Evolutionary conservation across 2,888 invertebrate species (phyloP), one percentile per base, ranked within the genome.

Genomic region (Lepidocyrtoides sp.): DNA sequence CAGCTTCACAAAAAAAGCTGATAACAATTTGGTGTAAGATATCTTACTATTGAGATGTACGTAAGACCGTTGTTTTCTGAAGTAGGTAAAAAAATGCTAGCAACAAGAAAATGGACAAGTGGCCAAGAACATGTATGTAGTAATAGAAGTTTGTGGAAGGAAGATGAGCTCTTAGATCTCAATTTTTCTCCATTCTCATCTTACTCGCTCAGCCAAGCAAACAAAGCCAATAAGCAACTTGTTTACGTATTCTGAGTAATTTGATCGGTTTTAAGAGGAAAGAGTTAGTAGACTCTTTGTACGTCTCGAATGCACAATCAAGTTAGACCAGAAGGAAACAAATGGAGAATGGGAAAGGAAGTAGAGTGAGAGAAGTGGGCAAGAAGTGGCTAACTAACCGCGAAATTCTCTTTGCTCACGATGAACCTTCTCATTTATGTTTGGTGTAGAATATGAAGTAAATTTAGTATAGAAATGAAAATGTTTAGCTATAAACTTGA

Each of bases 361-460:
- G 41, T 57, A 17, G 57, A 57, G 57, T 17, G 57, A 57, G 20
- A 17, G 57, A 51, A 8, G 51, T n/a, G 51, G 57, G 12, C 17
- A 17, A 20, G 20, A 20, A 75, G 20, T 75, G 44, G 75, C 75
- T 75, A 75, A 75, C 75, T 75, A 75, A 75, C 75, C 75, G 26
- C 44, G 17, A 75, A 75, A 75, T 75, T 32, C 44, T 12, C 75
- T 75, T 75, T 20, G n/a, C 12, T 57, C 57, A 57, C n/a, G 41
- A n/a, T n/a, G n/a, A n/a, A n/a, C n/a, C n/a, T n/a, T n/a, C n/a
- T n/a, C n/a, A n/a, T n/a, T n/a, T n/a, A n/a, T n/a, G n/a, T n/a
- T n/a, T n/a, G n/a, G n/a, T n/a, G n/a, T n/a, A n/a, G n/a, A n/a
- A n/a, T n/a, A n/a, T n/a, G n/a, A n/a, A n/a, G n/a, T n/a, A n/a